Base-by-base conservation (phyloP, 2,113 vertebrate genomes). In the Halcyon malimbica region DNA sequence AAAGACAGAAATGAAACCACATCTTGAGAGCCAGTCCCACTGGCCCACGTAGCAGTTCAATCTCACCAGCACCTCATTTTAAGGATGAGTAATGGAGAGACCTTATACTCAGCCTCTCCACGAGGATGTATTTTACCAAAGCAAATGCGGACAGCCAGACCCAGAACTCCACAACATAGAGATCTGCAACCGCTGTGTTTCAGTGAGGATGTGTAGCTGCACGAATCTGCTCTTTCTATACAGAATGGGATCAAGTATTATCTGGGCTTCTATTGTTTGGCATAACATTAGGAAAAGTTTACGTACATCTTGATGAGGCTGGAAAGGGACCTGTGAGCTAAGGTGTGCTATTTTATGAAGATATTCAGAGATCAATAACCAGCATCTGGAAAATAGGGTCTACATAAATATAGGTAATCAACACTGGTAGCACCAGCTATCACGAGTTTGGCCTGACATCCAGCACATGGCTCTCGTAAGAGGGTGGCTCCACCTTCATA, bases 401-500 rank as follows among this genome's bases (percentile, higher is more conserved):
- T 56, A 48, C 15, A 5, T 28, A 70, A 76, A 85, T 11, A 37
- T 0, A 31, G 62, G 44, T 24, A 42, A 18, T 79, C 15, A 12
- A 23, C 23, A 42, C 17, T 0, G 1, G 62, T 9, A 67, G 78
- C 56, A 65, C 4, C 44, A 31, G 51, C 6, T 10, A 46, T 50
- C 60, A 70, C n/a, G 31, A 20, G 53, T n/a, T 28, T 18, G 54
- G 33, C 62, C 62, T 60, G 62, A 29, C 26, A 50, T 69, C 25
- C n/a, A 51, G 25, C 41, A 65, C 8, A 0, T 26, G 54, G 35
- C 39, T 17, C 56, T 53, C 3, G 0, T 39, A 59, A 59, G 37
- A 79, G 18, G 48, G 37, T 6, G 6, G 44, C 39, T 83, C 3
- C 1, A 46, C 42, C n/a, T 51, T 31, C 35, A 7, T 6, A 56